Evolutionary conservation across 2,113 vertebrate genomes (phyloP).

Genomic region (Anguilla japonica): DNA sequence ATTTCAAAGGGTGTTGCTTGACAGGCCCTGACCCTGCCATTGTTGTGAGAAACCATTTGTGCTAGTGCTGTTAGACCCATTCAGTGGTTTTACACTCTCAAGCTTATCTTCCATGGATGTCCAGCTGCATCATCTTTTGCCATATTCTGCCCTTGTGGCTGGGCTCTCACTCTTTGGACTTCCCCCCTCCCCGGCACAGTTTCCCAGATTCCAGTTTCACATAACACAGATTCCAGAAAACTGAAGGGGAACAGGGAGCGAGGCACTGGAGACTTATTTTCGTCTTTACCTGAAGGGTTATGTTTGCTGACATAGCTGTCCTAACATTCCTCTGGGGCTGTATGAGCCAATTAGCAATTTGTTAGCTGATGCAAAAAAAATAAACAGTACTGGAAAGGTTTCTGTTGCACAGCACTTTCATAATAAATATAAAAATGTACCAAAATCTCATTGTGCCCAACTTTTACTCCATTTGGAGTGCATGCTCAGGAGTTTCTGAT

Average conservation of each 20-base stretch:
- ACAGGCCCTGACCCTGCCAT: neutral
- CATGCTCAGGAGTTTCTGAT: neutral
- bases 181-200: neutral
- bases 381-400: conserved; percentile 20
- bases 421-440: conserved; percentile 25
- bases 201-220: neutral
- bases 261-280: conserved; percentile 10
- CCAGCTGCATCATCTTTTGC: neutral
- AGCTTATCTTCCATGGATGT: neutral
- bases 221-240: conserved; percentile 5
- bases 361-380: conserved; percentile 33
- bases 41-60: neutral
- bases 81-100: neutral
- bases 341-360: conserved; percentile 48
- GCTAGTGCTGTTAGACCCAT: neutral
- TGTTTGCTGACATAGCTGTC: conserved; percentile 40
- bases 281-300: conserved; percentile 23
- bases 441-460: conserved; percentile 17
- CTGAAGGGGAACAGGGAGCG: neutral
- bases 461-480: conserved; percentile 3
- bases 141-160: no score
- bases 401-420: conserved; percentile 25
- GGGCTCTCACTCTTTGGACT: neutral
- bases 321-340: conserved; percentile 22
- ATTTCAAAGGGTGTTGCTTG: neutral